phyloP scores from a whole-genome alignment of 2,113 vertebrate genomes.

The Microcebus ravelobensis region DNA sequence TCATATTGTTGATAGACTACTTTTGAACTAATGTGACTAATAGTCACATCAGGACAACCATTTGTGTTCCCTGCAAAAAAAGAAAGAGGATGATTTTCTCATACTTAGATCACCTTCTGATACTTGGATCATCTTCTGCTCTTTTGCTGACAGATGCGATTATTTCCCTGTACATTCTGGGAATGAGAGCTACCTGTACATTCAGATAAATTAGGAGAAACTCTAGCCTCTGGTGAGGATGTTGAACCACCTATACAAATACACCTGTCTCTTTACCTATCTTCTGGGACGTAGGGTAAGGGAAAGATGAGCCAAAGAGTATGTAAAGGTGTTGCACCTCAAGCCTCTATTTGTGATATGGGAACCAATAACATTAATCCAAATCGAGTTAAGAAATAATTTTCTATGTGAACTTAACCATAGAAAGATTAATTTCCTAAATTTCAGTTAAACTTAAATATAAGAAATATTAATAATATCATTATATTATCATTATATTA shows the following conservation, averaged over 20 bases:
- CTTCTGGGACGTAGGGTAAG: not conserved
- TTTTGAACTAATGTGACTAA: not conserved
- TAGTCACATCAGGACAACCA: not conserved
- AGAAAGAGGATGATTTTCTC: not conserved
- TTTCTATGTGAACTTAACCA: not conserved
- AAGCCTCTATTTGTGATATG: not conserved
- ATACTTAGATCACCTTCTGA: not conserved
- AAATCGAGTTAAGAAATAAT: not conserved
- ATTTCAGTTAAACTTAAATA: constrained; percentile 8
- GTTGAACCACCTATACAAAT: not conserved
- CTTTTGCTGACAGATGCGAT: not conserved
- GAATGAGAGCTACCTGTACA: not conserved
- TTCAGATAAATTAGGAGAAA: not conserved
- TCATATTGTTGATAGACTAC: not conserved
- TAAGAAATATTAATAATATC: not conserved
- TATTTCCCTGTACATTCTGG: too few species aligned
- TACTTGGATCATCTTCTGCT: not conserved
- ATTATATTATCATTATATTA: not conserved
- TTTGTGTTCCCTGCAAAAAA: not conserved
- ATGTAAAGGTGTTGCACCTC: not conserved
- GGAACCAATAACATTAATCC: not conserved
- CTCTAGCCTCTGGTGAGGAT: not conserved
- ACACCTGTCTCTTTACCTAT: not conserved
- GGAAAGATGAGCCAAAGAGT: not conserved
- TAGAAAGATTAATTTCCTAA: not conserved